Evolutionary conservation across 1,140 invertebrate genomes (phyloP), one percentile per base, ranked within the genome.

Genomic region (Drosophila watanabei): DNA sequence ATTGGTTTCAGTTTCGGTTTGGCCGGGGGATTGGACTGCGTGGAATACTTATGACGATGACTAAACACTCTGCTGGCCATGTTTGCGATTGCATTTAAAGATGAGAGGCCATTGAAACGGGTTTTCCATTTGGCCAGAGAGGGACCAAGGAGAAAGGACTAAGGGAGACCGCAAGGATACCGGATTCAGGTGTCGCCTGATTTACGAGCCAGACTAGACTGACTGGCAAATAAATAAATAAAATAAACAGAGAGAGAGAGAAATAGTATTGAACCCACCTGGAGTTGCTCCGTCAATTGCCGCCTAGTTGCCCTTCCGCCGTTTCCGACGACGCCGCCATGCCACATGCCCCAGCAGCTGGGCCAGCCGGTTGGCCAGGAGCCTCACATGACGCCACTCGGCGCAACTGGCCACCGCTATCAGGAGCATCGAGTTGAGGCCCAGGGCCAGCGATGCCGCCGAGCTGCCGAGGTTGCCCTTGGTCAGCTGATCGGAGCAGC

Each of bases 401-500:
- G 84, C 64, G 10, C 86, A 90, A 43, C 86, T 82, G 75, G 79
- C 86, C 45, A 90, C 68, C n/a, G 91, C 87, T 24, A 92, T 92
- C n/a, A 92, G 79, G 0, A 92, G 72, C 77, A 92, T 85, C 39
- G 85, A 80, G 57, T 89, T 91, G 39, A 92, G 59, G 30, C 88
- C 82, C 2, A 92, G 59, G 2, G 91, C 91, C 35, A 92, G 58
- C 1, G 85, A 84, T 5, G 91, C 89, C 8, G 92, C 88, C 41
- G 94, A 93, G n/a, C 94, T 94, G 73, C 95, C 95, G 20, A 96
- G 91, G 91, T 96, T 96, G 54, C 95, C 95, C 70, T 95, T 94
- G 5, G 95, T 94, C 20, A 96, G 94, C 77, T 95, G 95, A 73
- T 96, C 96, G 69, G 96, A 94, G 79, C 96, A 96, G 56, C 94